Conservation (phyloP, 2,797 vertebrate species). For the Mycteria americana region DNA sequence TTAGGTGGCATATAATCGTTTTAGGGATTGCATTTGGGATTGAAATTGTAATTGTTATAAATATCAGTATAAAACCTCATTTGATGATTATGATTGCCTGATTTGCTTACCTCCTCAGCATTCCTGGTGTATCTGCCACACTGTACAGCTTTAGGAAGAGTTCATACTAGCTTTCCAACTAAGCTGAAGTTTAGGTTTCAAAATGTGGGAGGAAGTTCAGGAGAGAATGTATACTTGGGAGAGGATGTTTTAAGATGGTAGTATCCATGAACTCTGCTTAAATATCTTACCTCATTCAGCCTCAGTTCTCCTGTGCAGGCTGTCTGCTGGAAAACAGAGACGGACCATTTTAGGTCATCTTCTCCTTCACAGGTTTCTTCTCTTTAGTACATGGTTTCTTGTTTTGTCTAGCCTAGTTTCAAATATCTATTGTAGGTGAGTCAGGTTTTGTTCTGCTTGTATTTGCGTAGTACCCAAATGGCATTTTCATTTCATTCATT, state of each 20-base stretch:
- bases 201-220: background rate
- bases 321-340: background rate
- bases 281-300: background rate
- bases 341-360: background rate
- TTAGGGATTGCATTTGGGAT: slow-evolving; percentile 3
- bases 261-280: background rate
- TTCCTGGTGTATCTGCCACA: background rate
- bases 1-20: background rate
- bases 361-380: background rate
- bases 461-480: background rate
- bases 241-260: background rate
- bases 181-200: background rate
- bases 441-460: background rate
- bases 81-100: background rate
- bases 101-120: background rate
- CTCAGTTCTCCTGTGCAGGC: background rate
- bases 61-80: background rate
- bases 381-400: background rate
- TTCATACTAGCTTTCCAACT: background rate
- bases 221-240: background rate
- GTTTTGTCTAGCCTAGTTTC: background rate
- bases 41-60: background rate
- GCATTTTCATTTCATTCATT: background rate
- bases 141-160: background rate
- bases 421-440: background rate